phyloP scores from a whole-genome alignment of 2,797 vertebrate genomes.

The Etheostoma nigrum region DNA sequence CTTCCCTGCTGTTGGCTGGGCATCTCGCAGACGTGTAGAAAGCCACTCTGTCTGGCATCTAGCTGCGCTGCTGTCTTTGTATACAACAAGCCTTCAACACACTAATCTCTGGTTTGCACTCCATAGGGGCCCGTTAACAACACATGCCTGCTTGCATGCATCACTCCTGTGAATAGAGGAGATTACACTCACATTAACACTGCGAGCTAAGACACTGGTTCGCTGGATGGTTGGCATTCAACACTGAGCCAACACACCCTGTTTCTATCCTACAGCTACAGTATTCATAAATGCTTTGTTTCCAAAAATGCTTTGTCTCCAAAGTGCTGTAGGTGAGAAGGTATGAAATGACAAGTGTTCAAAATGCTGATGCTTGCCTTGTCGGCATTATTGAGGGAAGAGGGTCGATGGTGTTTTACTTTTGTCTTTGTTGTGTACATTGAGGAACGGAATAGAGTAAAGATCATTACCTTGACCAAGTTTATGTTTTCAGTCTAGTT shows the following conservation, averaged over 20 bases:
- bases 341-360: slow-evolving; percentile 27
- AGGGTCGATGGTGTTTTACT: background rate
- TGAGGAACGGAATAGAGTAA: slow-evolving; percentile 1
- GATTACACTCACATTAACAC: slow-evolving; percentile 75
- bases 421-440: background rate
- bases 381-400: slow-evolving; percentile 21
- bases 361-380: slow-evolving; percentile 25
- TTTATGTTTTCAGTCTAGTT: background rate
- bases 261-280: slow-evolving; percentile 46
- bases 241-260: slow-evolving; percentile 36
- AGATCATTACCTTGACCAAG: background rate
- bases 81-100: slow-evolving; percentile 54
- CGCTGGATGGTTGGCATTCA: slow-evolving; percentile 41
- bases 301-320: slow-evolving; percentile 39
- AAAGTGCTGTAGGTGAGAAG: slow-evolving; percentile 40
- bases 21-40: slow-evolving; percentile 31
- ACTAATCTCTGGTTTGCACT: slow-evolving; percentile 68
- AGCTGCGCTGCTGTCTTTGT: slow-evolving; percentile 55
- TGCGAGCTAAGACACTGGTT: slow-evolving; percentile 44
- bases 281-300: slow-evolving; percentile 38
- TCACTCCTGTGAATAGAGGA: slow-evolving; percentile 55
- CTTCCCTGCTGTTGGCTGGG: slow-evolving; percentile 23
- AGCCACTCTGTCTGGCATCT: slow-evolving; percentile 50
- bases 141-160: slow-evolving; percentile 57
- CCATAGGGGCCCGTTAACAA: slow-evolving; percentile 61